Evolutionary conservation across 2,888 invertebrate genomes (phyloP), one percentile per base, ranked within the genome.

Genomic region (Xanthorhoe designata): DNA sequence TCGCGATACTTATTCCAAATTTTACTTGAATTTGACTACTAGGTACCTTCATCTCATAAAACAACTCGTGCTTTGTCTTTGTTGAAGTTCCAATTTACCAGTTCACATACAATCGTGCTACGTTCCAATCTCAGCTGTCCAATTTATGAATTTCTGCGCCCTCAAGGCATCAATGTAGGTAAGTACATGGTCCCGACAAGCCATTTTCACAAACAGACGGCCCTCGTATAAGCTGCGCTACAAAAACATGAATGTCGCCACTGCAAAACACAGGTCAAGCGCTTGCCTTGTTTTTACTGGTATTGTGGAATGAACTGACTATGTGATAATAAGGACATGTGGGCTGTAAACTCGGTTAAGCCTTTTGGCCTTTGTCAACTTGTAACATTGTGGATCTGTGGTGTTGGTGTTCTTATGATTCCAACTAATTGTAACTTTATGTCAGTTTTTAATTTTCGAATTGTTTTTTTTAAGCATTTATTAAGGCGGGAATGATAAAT

Each of bases 221-320:
- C 61, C 55, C 58, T 57, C 18, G 24, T 50, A n/a, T n/a, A 47
- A 47, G 47, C 17, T 47, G 7, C 17, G 56, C 64, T 63, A 56
- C 66, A 72, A 70, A 73, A 70, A 64, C 63, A 56, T 56, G 55
- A n/a, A 50, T 60, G 64, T 60, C 61, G 42, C 56, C 64, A 63
- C 59, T 47, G 64, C 68, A 71, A 69, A 73, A 69, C 73, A 71
- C 58, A 69, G 69, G 70, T 68, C 66, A 63, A 66, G 64, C 63
- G 49, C 49, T 61, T 45, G 52, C 50, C 64, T 57, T 58, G 69
- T 73, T 73, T 73, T 71, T 67, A 62, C 63, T 62, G 32, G 56
- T 56, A 63, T 53, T 71, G 70, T 64, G 52, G 24, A 60, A 60
- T 66, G 59, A 35, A 55, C 51, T 35, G 42, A 35, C 61, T 61